Percentiles rank a stretch among this genome's conserved stretches.
Conservation (phyloP, 1,140 invertebrate genomes). For the honey bee (Apis mellifera) region DNA sequence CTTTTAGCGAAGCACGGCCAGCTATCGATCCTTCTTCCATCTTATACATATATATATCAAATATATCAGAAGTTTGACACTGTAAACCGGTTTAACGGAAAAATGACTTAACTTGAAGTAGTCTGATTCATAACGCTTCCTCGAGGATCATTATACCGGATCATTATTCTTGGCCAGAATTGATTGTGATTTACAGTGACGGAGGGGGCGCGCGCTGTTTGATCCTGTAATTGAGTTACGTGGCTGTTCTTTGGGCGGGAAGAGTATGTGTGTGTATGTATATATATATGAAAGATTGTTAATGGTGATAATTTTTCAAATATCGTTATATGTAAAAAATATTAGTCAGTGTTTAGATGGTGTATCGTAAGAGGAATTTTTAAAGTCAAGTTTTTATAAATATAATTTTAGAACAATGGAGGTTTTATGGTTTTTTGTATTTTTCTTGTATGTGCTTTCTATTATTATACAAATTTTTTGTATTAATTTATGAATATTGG, state of each 20-base stretch:
- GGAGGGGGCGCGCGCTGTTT: conserved; percentile 61
- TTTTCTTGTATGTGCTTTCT: too few species aligned
- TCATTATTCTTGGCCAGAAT: conserved; percentile 12
- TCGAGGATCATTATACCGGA: conserved; percentile 41
- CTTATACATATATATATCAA: conserved; percentile 22
- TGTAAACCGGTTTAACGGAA: conserved; percentile 77
- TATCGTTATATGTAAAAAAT: too few species aligned
- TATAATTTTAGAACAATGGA: too few species aligned
- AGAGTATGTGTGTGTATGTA: neutral
- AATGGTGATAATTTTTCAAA: conserved; percentile 16
- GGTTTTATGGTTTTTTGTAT: too few species aligned
- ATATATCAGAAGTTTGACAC: conserved; percentile 72
- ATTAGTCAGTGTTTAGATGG: too few species aligned
- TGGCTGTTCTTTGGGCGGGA: conserved; percentile 1
- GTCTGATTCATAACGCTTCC: conserved; percentile 59
- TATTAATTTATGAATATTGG: too few species aligned
- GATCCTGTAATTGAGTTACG: conserved; percentile 73
- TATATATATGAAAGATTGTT: neutral
- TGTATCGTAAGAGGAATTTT: too few species aligned
- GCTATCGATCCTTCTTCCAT: conserved; percentile 65
- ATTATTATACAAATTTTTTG: too few species aligned
- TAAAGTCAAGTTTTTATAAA: too few species aligned
- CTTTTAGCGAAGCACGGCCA: conserved; percentile 21
- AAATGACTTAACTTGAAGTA: conserved; percentile 76
- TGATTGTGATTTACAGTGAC: conserved; percentile 74